These are phyloP conservation scores for Drosophila cyrtoloma DNA, from an alignment of 2,888 invertebrate genomes.

Conservation along the genomic window DNA sequence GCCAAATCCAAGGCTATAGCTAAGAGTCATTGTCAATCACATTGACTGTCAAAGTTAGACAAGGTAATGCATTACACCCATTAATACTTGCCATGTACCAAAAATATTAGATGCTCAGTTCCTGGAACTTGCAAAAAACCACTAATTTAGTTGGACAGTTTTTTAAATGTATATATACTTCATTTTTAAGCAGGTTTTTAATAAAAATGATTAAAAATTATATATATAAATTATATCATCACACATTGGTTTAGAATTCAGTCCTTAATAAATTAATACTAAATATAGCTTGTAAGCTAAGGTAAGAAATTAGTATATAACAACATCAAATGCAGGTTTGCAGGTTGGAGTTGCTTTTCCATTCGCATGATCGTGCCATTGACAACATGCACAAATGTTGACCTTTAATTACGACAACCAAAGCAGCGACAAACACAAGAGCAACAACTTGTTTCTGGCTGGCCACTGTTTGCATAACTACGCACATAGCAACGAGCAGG, in stretches of 20 bases:
- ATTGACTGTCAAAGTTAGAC: slow-evolving; percentile 4
- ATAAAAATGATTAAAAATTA: not conserved
- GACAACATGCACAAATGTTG: slow-evolving; percentile 82
- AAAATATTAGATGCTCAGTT: not conserved
- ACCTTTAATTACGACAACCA: slow-evolving; percentile 81
- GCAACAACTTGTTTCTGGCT: slow-evolving; percentile 70
- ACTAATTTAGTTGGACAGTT: not conserved
- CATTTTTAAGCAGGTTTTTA: not conserved
- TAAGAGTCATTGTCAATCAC: slow-evolving; percentile 30
- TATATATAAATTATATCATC: not conserved
- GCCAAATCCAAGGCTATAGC: slow-evolving; percentile 41
- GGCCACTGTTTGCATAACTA: slow-evolving; percentile 81
- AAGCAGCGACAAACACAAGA: slow-evolving; percentile 56
- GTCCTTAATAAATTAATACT: not conserved
- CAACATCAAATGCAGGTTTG: slow-evolving; percentile 11
- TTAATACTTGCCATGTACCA: not conserved
- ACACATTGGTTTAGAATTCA: not conserved
- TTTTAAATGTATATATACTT: not conserved
- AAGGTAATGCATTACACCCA: not conserved
- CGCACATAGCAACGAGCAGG: slow-evolving; percentile 67
- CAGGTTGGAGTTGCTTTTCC: slow-evolving; percentile 35
- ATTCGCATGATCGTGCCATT: slow-evolving; percentile 61
- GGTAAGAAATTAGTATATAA: not conserved
- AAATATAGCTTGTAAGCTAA: not conserved
- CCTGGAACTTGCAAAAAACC: not conserved